A percentile compares a stretch with the other conserved stretches of the same genome.
phyloP scores from a whole-genome alignment of 1,140 invertebrate genomes.

The Batillaria attramentaria region DNA sequence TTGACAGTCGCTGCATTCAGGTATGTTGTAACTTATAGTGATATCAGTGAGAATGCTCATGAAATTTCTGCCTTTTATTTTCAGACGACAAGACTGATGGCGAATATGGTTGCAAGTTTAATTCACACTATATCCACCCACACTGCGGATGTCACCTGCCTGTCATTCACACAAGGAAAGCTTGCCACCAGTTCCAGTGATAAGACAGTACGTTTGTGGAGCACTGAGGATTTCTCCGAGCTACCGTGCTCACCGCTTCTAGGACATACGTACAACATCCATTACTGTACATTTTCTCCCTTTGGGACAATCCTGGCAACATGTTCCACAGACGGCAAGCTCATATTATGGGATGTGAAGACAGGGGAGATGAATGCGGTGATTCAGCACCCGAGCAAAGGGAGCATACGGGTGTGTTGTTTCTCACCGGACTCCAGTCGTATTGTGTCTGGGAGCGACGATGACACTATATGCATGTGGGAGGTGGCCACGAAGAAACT shows the following conservation, averaged over 20 bases:
- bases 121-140: slow-evolving; percentile 70
- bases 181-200: slow-evolving; percentile 71
- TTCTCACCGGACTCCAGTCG: slow-evolving; percentile 80
- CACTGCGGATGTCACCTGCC: slow-evolving; percentile 78
- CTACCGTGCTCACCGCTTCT: slow-evolving; percentile 66
- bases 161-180: slow-evolving; percentile 60
- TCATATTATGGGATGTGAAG: slow-evolving; percentile 81
- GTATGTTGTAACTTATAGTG: too few relatives aligned
- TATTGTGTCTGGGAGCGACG: slow-evolving; percentile 82
- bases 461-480: slow-evolving; percentile 83
- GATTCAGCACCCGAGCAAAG: slow-evolving; percentile 78
- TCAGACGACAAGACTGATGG: slow-evolving; percentile 25
- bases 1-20: too few relatives aligned
- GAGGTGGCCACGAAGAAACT: slow-evolving; percentile 78
- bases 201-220: slow-evolving; percentile 72
- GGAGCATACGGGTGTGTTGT: slow-evolving; percentile 78
- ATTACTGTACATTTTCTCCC: slow-evolving; percentile 78
- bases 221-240: slow-evolving; percentile 63
- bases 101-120: slow-evolving; percentile 56
- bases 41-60: too few relatives aligned
- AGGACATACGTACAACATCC: slow-evolving; percentile 72
- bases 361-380: slow-evolving; percentile 77
- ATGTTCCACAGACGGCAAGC: slow-evolving; percentile 82
- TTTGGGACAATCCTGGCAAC: slow-evolving; percentile 81
- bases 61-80: neutral